Evolutionary conservation across 2,797 vertebrate species (phyloP).

Genomic region (Atherinosoma microstoma): DNA sequence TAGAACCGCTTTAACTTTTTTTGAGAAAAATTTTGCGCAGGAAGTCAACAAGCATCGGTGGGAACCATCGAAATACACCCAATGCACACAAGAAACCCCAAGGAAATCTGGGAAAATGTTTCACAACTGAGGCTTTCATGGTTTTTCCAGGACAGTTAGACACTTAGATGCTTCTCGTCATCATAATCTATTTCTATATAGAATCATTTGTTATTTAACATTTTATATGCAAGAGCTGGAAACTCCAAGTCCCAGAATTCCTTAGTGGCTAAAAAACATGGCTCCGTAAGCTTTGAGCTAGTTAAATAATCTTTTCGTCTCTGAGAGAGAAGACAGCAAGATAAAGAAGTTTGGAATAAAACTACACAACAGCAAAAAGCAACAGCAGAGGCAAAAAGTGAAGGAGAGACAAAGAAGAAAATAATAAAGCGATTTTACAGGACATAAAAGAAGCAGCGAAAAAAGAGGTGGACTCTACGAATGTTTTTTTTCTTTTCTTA

Average conservation of each 20-base stretch:
- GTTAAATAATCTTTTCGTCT: constrained; percentile 99
- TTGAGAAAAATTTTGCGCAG: constrained; percentile 80
- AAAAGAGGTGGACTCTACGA: constrained; percentile 92
- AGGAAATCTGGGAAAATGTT: constrained; percentile 97
- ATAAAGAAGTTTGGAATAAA: constrained; percentile 86
- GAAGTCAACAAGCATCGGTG: constrained; percentile 86
- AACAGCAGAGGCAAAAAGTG: constrained; percentile 92
- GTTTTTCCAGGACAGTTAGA: constrained; percentile 79
- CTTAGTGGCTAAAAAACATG: constrained; percentile 89
- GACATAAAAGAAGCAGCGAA: constrained; percentile 96
- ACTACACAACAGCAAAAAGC: constrained; percentile 99
- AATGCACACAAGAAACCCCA: constrained; percentile 94
- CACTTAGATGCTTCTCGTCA: constrained; percentile 79
- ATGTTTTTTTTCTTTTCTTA: constrained; percentile 57
- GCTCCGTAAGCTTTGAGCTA: constrained; percentile 99
- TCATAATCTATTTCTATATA: constrained; percentile 47
- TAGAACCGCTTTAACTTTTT: constrained; percentile 64
- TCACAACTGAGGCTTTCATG: constrained; percentile 90
- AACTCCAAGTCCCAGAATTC: constrained; percentile 94
- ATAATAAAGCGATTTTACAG: constrained; percentile 82
- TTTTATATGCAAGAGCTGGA: constrained; percentile 80
- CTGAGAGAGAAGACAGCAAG: constrained; percentile 90
- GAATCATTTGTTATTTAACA: constrained; percentile 59
- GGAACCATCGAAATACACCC: constrained; percentile 99
- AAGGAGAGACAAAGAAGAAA: constrained; percentile 64